phyloP scores from a whole-genome alignment of 2,113 vertebrate genomes.

The Paraplagusia blochii region DNA sequence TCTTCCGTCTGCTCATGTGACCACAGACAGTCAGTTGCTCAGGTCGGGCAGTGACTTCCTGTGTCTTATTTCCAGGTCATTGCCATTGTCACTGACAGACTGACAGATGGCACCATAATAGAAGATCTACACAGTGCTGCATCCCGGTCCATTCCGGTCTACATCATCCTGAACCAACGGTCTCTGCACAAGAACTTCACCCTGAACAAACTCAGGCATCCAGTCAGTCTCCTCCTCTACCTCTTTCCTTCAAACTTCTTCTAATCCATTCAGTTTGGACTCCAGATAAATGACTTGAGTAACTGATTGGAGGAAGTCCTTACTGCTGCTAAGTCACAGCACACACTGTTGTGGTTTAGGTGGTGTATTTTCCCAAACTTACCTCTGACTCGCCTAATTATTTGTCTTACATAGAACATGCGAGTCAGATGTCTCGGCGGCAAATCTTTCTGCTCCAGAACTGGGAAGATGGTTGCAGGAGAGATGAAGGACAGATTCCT shows the following conservation, averaged over 20 bases:
- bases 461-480: constrained; percentile 77
- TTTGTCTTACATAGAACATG: constrained; percentile 75
- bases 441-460: constrained; percentile 78
- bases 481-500: constrained; percentile 82
- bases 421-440: constrained; percentile 76
- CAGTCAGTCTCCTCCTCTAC: constrained; percentile 63
- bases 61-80: constrained; percentile 74
- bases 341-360: too few relatives aligned
- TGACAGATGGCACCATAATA: constrained; percentile 82
- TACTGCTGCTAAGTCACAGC: too few relatives aligned
- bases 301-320: too few relatives aligned
- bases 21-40: too few relatives aligned
- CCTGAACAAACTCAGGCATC: constrained; percentile 64
- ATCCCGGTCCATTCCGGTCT: constrained; percentile 77
- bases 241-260: constrained; percentile 11
- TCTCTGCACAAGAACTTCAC: constrained; percentile 63
- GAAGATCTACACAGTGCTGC: constrained; percentile 76
- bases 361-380: too few relatives aligned
- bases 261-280: too few relatives aligned
- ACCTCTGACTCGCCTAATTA: neutral
- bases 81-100: constrained; percentile 81
- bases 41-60: neutral
- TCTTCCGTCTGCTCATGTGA: too few relatives aligned
- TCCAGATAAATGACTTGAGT: too few relatives aligned
- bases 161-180: constrained; percentile 81